These are phyloP conservation scores for Characodon lateralis DNA, from an alignment of 2,797 vertebrate genomes.

Conservation along the genomic window DNA sequence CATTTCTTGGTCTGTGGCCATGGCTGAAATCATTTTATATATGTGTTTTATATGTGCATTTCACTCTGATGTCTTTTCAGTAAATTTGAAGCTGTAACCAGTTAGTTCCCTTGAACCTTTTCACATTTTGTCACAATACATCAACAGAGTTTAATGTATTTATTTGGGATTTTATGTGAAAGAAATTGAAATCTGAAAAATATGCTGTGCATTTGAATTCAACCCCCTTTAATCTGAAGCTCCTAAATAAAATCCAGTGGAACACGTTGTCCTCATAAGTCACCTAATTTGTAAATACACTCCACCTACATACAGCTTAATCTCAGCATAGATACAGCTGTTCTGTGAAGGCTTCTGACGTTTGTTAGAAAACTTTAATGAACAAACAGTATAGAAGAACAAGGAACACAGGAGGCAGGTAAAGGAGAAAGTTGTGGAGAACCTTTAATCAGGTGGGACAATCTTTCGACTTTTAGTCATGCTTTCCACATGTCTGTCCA, in stretches of 20 bases:
- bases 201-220: neutral
- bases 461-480: too few species aligned
- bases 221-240: neutral
- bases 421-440: too few species aligned
- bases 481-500: too few species aligned
- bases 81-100: neutral
- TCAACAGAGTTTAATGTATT: neutral
- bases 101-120: neutral
- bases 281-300: neutral
- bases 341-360: too few species aligned
- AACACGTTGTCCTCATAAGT: neutral
- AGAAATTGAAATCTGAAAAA: neutral
- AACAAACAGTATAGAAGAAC: too few species aligned
- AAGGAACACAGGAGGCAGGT: too few species aligned
- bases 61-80: neutral
- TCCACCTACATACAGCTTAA: too few species aligned
- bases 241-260: too few species aligned
- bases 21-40: conserved; percentile 58
- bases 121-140: neutral
- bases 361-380: too few species aligned
- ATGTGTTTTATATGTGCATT: neutral
- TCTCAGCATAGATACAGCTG: too few species aligned
- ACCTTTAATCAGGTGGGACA: too few species aligned
- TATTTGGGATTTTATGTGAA: neutral
- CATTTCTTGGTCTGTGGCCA: conserved; percentile 78